Conservation (phyloP, 2,797 vertebrate genomes). For the Sternotherus odoratus region DNA sequence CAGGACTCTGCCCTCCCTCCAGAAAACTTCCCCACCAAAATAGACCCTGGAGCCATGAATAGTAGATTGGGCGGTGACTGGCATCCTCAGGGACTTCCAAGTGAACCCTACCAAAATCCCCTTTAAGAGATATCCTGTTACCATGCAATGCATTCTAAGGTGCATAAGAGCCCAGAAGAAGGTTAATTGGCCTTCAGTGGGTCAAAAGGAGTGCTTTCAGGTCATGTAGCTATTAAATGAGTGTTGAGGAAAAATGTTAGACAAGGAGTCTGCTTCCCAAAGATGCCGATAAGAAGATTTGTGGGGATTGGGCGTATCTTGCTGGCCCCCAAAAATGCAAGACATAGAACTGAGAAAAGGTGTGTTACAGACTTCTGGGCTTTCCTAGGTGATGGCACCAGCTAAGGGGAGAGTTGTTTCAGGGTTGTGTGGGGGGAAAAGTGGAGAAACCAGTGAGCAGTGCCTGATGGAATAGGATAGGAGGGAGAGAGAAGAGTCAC, state of each 20-base stretch:
- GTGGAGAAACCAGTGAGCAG: neutral
- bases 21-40: neutral
- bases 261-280: neutral
- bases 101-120: neutral
- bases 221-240: slow-evolving; percentile 1
- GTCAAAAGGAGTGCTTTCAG: neutral
- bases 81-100: neutral
- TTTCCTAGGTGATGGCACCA: neutral
- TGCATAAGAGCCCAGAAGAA: neutral
- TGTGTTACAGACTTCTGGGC: neutral
- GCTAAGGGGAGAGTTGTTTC: neutral
- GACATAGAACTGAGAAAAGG: neutral
- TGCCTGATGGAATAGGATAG: fast-evolving
- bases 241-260: neutral
- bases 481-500: neutral
- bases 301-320: neutral
- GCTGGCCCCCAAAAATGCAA: neutral
- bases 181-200: neutral
- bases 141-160: neutral
- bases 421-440: neutral
- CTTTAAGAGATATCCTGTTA: neutral
- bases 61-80: neutral
- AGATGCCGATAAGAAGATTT: neutral
- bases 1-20: neutral
- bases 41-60: neutral